These are phyloP conservation scores for Campylorhamphus procurvoides DNA, from an alignment of 2,113 vertebrate species.

Conservation along the genomic window DNA sequence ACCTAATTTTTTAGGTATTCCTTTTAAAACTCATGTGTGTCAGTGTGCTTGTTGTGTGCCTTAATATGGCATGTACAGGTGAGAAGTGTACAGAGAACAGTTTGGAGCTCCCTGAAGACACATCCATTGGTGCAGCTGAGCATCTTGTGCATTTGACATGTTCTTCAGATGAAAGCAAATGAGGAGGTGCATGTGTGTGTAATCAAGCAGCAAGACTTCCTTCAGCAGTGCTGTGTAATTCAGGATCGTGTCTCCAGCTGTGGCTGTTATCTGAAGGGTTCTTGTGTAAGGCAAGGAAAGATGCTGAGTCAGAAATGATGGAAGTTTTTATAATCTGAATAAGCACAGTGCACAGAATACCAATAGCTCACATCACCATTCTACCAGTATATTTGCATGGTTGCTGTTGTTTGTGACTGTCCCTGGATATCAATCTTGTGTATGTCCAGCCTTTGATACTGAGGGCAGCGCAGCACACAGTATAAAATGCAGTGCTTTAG, in stretches of 20 bases:
- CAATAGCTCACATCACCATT: neutral
- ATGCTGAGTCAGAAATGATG: neutral
- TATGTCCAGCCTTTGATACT: neutral
- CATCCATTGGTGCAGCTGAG: neutral
- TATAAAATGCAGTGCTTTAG: neutral
- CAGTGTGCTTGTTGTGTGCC: neutral
- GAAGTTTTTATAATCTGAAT: neutral
- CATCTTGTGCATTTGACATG: neutral
- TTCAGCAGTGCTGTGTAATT: neutral
- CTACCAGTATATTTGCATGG: neutral
- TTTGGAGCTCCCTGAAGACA: neutral
- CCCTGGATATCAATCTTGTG: neutral
- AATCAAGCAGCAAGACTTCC: neutral
- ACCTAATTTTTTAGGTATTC: neutral
- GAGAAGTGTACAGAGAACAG: neutral
- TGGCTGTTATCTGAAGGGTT: neutral
- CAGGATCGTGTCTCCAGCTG: neutral
- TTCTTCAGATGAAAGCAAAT: neutral
- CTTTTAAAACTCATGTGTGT: neutral
- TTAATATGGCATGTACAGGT: neutral
- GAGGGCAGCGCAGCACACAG: neutral
- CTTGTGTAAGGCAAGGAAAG: neutral
- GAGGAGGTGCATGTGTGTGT: neutral
- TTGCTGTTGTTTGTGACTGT: neutral
- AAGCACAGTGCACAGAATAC: neutral